Evolutionary conservation across 1,140 invertebrate species (phyloP).

Genomic region (Sitobion miscanthi): DNA sequence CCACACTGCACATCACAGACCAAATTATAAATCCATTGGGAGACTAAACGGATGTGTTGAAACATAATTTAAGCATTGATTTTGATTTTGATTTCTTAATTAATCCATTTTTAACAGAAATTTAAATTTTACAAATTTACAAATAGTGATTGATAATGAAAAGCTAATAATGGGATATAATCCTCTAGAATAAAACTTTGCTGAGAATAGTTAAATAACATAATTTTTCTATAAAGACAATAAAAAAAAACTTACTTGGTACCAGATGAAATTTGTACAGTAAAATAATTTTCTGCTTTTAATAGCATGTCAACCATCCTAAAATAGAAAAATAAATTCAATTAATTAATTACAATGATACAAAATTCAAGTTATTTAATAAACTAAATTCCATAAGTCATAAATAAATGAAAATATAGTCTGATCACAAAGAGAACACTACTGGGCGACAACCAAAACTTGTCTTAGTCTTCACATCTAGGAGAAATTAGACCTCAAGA

Average conservation of each 20-base stretch:
- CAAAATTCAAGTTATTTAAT: not conserved
- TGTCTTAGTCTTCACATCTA: too few relatives aligned
- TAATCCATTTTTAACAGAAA: not conserved
- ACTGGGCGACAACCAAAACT: too few relatives aligned
- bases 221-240: not conserved
- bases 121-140: not conserved
- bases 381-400: not conserved
- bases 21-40: too few relatives aligned
- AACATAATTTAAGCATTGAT: too few relatives aligned
- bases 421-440: too few relatives aligned
- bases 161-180: not conserved
- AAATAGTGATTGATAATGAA: not conserved
- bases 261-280: constrained; percentile 46
- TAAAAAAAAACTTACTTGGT: constrained; percentile 52
- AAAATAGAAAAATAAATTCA: not conserved
- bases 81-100: not conserved
- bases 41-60: too few relatives aligned
- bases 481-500: too few relatives aligned
- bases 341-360: not conserved
- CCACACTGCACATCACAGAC: too few relatives aligned
- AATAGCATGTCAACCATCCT: constrained; percentile 57
- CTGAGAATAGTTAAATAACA: not conserved
- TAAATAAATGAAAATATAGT: not conserved
- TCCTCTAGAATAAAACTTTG: not conserved
- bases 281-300: constrained; percentile 57